These are phyloP conservation scores for Cyanoramphus novaezelandiae DNA, from an alignment of 2,113 vertebrate genomes.

Conservation along the genomic window DNA sequence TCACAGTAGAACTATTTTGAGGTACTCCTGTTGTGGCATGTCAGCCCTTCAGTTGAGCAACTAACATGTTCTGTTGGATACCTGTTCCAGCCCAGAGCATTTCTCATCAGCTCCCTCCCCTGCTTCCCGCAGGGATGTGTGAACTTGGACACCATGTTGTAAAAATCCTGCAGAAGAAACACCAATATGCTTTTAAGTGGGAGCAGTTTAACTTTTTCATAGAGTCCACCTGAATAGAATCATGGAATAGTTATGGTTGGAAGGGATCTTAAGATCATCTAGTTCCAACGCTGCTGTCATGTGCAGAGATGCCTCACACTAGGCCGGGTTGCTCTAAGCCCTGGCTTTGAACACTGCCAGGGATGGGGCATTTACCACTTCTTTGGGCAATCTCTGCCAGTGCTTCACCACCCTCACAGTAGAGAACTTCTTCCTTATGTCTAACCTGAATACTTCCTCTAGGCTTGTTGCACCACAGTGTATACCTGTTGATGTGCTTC, in stretches of 20 bases:
- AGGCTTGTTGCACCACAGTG: not conserved
- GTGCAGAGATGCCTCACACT: not conserved
- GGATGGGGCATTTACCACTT: not conserved
- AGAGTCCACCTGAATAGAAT: not conserved
- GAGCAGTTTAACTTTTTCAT: not conserved
- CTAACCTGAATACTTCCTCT: not conserved
- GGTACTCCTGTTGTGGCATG: not conserved
- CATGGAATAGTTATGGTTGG: not conserved
- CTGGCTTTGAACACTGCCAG: not conserved
- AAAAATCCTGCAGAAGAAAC: not conserved
- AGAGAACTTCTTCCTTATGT: not conserved
- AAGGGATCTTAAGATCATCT: not conserved
- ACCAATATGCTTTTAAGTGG: rapidly evolving
- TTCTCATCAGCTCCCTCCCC: not conserved
- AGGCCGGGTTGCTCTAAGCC: not conserved
- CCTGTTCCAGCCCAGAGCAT: not conserved
- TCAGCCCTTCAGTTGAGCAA: not conserved
- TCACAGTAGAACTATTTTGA: rapidly evolving
- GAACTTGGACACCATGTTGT: not conserved
- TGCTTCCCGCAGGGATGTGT: rapidly evolving
- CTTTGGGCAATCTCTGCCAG: not conserved
- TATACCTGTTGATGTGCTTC: too few species aligned
- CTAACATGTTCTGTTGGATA: not conserved
- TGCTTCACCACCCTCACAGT: not conserved
- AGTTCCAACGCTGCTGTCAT: not conserved